These are phyloP conservation scores for Mimumesa dahlbomi DNA, from an alignment of 2,888 invertebrate genomes.

Conservation along the genomic window DNA sequence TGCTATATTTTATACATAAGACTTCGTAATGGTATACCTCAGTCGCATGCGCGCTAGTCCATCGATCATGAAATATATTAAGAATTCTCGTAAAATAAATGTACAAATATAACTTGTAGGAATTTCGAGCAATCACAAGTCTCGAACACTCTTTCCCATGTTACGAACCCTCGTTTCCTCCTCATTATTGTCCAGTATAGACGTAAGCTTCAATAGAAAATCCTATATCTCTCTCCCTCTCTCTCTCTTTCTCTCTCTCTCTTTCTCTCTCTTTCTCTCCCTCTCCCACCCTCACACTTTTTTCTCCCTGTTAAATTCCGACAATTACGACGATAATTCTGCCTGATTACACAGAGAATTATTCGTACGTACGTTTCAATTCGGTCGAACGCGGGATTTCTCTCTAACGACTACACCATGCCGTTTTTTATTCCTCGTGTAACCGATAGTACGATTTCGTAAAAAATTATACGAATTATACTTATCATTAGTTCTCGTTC, in stretches of 20 bases:
- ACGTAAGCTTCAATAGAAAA: conserved; percentile 53
- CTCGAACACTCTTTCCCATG: conserved; percentile 52
- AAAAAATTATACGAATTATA: too few species aligned
- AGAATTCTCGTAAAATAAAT: conserved; percentile 59
- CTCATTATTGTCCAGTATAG: conserved; percentile 63
- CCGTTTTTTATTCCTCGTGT: conserved; percentile 45
- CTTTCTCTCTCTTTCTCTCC: too few species aligned
- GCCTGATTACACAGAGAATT: conserved; percentile 40
- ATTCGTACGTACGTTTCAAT: conserved; percentile 44
- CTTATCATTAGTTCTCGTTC: too few species aligned
- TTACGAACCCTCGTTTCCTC: conserved; percentile 29
- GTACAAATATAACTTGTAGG: conserved; percentile 56
- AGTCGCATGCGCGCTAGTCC: conserved; percentile 57
- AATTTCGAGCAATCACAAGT: conserved; percentile 56
- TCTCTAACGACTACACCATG: conserved; percentile 49
- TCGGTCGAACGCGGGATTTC: conserved; percentile 46
- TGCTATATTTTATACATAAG: conserved; percentile 52
- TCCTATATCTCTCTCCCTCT: conserved; percentile 14
- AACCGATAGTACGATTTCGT: conserved; percentile 8
- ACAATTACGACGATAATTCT: conserved; percentile 23
- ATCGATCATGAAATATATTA: conserved; percentile 60
- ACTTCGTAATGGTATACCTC: conserved; percentile 56
- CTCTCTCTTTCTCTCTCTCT: not conserved
- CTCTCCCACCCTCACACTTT: conserved; percentile 1
- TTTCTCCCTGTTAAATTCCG: conserved; percentile 16